Percentiles rank a stretch among this genome's conserved stretches.
phyloP scores from a whole-genome alignment of 2,888 invertebrate genomes.

The Agrotis exclamationis region DNA sequence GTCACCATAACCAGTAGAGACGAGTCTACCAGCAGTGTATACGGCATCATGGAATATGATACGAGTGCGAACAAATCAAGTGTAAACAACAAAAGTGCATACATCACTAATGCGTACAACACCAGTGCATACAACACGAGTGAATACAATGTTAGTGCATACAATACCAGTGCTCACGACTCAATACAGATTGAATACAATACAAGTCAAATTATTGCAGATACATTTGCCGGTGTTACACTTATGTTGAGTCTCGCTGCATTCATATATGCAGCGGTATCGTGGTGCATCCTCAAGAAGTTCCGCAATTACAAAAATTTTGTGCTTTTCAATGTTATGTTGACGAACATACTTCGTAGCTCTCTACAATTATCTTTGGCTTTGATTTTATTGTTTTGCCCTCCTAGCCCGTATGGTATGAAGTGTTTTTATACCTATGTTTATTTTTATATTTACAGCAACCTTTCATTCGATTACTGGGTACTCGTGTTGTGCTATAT shows the following conservation, averaged over 20 bases:
- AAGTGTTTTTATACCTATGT: not conserved
- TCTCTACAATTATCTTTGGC: not conserved
- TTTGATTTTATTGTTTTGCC: not conserved
- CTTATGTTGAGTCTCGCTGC: not conserved
- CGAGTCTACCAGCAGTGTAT: not conserved
- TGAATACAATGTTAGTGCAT: not conserved
- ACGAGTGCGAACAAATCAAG: not conserved
- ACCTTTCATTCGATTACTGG: conserved; percentile 1
- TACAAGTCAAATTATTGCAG: too few species aligned
- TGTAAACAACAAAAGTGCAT: not conserved
- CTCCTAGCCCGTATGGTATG: not conserved
- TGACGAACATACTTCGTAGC: conserved; percentile 12
- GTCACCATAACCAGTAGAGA: not conserved
- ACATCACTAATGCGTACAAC: not conserved
- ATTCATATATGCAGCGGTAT: conserved; percentile 10
- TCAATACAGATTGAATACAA: too few species aligned
- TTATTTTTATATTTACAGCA: conserved; percentile 5
- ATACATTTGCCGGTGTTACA: too few species aligned
- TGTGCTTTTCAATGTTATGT: conserved; percentile 11
- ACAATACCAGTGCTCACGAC: not conserved
- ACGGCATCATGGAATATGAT: not conserved
- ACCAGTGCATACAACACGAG: not conserved
- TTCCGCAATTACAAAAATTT: conserved; percentile 18
- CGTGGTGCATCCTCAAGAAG: conserved; percentile 10
- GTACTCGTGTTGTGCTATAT: conserved; percentile 23